Percentiles rank a stretch among this genome's conserved stretches.
Conservation (phyloP, 2,113 vertebrate species). For the Heteronetta atricapilla region DNA sequence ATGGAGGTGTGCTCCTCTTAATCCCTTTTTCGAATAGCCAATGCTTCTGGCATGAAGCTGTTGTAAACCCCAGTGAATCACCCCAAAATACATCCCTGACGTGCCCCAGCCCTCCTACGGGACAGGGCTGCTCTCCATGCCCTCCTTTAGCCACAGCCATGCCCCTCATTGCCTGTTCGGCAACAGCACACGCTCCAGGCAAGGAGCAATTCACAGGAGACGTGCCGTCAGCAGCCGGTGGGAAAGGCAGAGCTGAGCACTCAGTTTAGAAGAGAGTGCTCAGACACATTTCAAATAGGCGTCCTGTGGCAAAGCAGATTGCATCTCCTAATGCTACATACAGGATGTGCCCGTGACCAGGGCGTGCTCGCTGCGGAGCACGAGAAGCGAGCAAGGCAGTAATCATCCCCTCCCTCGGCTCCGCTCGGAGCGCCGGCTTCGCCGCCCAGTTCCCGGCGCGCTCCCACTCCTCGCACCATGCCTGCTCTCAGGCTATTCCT, state of each 20-base stretch:
- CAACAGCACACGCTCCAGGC: neutral
- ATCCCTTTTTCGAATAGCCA: neutral
- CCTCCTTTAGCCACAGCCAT: neutral
- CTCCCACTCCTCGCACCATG: constrained; percentile 45
- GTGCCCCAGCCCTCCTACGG: neutral
- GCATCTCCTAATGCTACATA: constrained; percentile 37
- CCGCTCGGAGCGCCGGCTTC: neutral
- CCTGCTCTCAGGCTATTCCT: constrained; percentile 55
- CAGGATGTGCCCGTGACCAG: constrained; percentile 5
- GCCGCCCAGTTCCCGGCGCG: neutral
- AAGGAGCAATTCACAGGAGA: neutral
- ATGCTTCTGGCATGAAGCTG: neutral
- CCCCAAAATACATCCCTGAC: neutral
- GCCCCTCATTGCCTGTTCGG: neutral
- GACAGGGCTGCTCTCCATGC: neutral
- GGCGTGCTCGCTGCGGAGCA: neutral
- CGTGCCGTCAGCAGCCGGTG: constrained; percentile 3
- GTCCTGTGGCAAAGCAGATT: constrained; percentile 60
- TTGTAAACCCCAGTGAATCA: neutral
- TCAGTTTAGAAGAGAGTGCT: constrained; percentile 29
- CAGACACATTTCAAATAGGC: constrained; percentile 27
- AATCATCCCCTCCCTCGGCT: constrained; percentile 30
- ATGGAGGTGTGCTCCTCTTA: neutral
- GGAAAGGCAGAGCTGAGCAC: constrained; percentile 25
- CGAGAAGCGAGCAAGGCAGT: neutral